These are phyloP conservation scores for Aproaerema taeniolella DNA, from an alignment of 2,888 invertebrate species.

Conservation along the genomic window DNA sequence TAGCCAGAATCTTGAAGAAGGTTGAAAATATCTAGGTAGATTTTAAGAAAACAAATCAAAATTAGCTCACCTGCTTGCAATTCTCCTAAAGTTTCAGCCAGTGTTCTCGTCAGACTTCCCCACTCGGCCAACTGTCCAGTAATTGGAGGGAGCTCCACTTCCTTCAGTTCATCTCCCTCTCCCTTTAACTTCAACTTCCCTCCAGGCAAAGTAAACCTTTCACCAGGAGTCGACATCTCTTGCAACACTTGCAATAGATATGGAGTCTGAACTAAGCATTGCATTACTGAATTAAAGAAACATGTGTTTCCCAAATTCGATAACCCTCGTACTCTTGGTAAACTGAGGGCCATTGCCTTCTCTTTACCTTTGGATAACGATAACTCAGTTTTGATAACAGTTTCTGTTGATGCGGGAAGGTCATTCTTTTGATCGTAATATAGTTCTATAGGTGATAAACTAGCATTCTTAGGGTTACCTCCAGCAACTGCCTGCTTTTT, in stretches of 20 bases:
- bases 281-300: constrained; percentile 97
- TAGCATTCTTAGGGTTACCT: constrained; percentile 33
- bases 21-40: no score
- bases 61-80: constrained; percentile 81
- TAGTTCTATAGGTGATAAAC: constrained; percentile 31
- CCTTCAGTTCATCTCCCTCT: constrained; percentile 59
- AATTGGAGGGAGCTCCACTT: constrained; percentile 79
- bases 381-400: constrained; percentile 31
- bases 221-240: constrained; percentile 82
- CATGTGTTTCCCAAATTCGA: constrained; percentile 97
- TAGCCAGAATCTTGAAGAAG: no score
- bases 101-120: constrained; percentile 81
- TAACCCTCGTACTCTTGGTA: constrained; percentile 85
- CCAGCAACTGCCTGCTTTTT: constrained; percentile 72
- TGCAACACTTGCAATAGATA: constrained; percentile 83
- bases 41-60: no score
- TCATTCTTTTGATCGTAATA: constrained; percentile 38
- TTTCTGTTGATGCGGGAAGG: constrained; percentile 34
- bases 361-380: constrained; percentile 47
- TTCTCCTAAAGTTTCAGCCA: constrained; percentile 83
- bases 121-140: constrained; percentile 82
- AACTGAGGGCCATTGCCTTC: constrained; percentile 41
- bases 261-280: constrained; percentile 92
- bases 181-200: constrained; percentile 78
- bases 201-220: constrained; percentile 84